Base-by-base conservation (phyloP, 2,888 invertebrate genomes). In the Patella depressa region DNA sequence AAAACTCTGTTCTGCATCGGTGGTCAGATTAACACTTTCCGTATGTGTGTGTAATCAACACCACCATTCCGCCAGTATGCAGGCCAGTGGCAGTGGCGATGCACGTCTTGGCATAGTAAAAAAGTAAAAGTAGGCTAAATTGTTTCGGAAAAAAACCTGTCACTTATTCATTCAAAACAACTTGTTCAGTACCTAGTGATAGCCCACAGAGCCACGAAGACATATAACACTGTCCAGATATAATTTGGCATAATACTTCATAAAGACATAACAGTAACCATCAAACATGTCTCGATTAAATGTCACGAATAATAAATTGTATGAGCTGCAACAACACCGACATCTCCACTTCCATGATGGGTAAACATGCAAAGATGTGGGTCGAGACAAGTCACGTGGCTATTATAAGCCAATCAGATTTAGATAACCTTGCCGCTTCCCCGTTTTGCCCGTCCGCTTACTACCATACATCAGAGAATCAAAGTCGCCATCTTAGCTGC, bases 351-450 rank as follows among this genome's bases (percentile, higher is more conserved):
- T 81, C 83, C 83, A 83, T 83, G 71, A 79, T 84, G 81, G 78
- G 78, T 74, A 77, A 75, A 76, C 76, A 76, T 73, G 45, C 45
- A 45, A 65, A 65, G 78, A 85, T 82, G 78, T 87, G 81, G 86
- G 86, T 86, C 88, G 89, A 83, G 54, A 74, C 81, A 75, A 76
- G 76, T 75, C 88, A 89, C 87, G 88, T 89, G 89, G 89, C 87
- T 81, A 80, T 80, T 82, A 79, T 85, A 80, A 83, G 85, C 90
- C 89, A 90, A 90, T 90, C 88, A 85, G 76, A 83, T 76, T 76
- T 83, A 73, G 84, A 81, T 85, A 86, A 83, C 89, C 90, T 90
- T 89, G 90, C 90, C 91, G 91, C 91, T 90, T 91, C 80, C 83
- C 65, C 19, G 19, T 65, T 65, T 65, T 65, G 24, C 65, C 65